A percentile compares a stretch with the other conserved stretches of the same genome.
These are phyloP conservation scores for Scopus umbretta DNA, from an alignment of 2,113 vertebrate species.

Conservation along the genomic window DNA sequence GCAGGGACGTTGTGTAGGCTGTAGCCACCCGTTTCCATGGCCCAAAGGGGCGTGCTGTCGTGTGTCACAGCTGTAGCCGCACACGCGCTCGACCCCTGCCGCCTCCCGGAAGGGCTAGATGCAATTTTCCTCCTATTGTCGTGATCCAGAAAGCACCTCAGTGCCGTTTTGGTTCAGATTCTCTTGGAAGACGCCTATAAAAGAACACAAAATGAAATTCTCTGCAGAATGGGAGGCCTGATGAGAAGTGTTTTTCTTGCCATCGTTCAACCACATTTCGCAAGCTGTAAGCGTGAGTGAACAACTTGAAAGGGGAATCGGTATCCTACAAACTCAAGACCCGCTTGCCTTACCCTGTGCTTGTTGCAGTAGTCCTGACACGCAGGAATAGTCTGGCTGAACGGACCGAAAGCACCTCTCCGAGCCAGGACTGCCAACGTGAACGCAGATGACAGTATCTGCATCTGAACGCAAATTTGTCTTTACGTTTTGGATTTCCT, in stretches of 20 bases:
- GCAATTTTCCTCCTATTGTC: not conserved
- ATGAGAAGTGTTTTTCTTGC: not conserved
- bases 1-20: not conserved
- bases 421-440: not conserved
- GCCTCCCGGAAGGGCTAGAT: not conserved
- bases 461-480: not conserved
- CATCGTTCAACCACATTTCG: not conserved
- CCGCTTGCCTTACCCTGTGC: not conserved
- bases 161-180: not conserved
- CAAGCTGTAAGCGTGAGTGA: not conserved
- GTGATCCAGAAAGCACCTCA: not conserved
- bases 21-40: not conserved
- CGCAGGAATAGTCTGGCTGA: not conserved
- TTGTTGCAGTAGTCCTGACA: not conserved
- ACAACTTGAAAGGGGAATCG: not conserved
- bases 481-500: not conserved
- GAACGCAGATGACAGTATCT: not conserved
- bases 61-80: not conserved
- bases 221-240: not conserved
- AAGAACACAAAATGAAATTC: not conserved
- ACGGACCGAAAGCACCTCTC: not conserved
- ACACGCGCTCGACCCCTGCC: fast-evolving
- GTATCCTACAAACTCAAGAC: not conserved
- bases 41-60: fast-evolving
- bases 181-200: not conserved